phyloP scores from a whole-genome alignment of 2,888 invertebrate genomes.

The Pherbina coryleti region DNA sequence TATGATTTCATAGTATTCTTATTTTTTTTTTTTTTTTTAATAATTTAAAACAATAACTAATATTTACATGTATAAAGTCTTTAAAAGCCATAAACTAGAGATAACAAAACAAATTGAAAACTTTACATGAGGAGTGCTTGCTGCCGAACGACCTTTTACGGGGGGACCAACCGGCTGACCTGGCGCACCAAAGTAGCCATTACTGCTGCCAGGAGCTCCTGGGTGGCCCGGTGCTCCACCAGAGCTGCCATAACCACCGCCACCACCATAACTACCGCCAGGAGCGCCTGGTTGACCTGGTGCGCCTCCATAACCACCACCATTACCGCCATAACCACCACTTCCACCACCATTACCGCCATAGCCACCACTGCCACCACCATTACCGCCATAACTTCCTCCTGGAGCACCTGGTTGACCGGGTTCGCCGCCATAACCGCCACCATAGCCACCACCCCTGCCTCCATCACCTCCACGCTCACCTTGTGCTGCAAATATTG shows the following conservation, averaged over 20 bases:
- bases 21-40: no score
- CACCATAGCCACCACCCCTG: slow-evolving; percentile 6
- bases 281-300: not conserved
- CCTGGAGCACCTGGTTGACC: not conserved
- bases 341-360: not conserved
- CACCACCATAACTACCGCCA: not conserved
- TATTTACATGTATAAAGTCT: not conserved
- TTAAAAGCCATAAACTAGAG: not conserved
- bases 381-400: slow-evolving; percentile 3
- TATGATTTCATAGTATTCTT: no score
- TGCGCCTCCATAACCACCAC: not conserved
- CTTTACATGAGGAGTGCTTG: not conserved
- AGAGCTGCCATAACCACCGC: not conserved
- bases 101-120: not conserved
- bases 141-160: not conserved
- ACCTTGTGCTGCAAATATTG: not conserved
- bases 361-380: slow-evolving; percentile 18
- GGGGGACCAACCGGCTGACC: no score
- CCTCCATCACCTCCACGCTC: slow-evolving; percentile 9
- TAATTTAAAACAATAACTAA: no score
- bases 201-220: not conserved
- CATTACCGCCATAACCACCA: no score
- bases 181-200: no score
- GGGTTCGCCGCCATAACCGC: not conserved
- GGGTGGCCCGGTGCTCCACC: not conserved